These are phyloP conservation scores for Drosophila sordidula DNA, from an alignment of 2,888 invertebrate species.

Conservation along the genomic window DNA sequence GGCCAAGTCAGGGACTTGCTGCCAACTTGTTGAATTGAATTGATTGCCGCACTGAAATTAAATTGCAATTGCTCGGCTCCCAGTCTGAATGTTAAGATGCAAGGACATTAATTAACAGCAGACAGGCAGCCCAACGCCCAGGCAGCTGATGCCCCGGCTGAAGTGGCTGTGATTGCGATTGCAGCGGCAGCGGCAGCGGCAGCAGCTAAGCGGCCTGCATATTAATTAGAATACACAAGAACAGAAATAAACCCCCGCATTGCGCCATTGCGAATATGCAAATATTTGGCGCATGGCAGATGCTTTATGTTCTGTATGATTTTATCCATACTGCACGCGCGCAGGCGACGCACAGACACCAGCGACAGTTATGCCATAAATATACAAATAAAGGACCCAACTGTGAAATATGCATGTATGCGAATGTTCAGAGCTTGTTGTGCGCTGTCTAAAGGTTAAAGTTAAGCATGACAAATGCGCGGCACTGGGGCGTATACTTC, in stretches of 20 bases:
- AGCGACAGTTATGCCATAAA: conserved; percentile 45
- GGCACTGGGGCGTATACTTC: conserved; percentile 55
- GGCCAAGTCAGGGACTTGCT: conserved; percentile 33
- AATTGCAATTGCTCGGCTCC: conserved; percentile 67
- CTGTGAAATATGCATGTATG: conserved; percentile 25
- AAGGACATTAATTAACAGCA: conserved; percentile 77
- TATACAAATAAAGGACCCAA: conserved; percentile 32
- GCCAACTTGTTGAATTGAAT: conserved; percentile 78
- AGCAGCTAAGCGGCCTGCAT: conserved; percentile 61
- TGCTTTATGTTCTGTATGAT: conserved; percentile 31
- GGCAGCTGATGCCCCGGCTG: conserved; percentile 50
- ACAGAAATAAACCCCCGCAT: conserved; percentile 5
- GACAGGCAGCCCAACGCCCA: conserved; percentile 13
- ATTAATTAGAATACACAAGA: conserved; percentile 60
- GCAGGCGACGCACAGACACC: not conserved
- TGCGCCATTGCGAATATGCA: conserved; percentile 59
- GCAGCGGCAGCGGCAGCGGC: conserved; percentile 22
- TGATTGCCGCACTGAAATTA: conserved; percentile 74
- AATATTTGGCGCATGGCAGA: conserved; percentile 52
- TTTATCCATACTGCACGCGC: conserved; percentile 53
- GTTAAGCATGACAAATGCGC: conserved; percentile 72
- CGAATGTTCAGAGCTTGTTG: not conserved
- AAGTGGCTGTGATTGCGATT: conserved; percentile 72
- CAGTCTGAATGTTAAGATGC: conserved; percentile 72
- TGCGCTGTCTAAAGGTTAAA: conserved; percentile 64